phyloP scores from a whole-genome alignment of 2,888 invertebrate species.

The Muscina levida region DNA sequence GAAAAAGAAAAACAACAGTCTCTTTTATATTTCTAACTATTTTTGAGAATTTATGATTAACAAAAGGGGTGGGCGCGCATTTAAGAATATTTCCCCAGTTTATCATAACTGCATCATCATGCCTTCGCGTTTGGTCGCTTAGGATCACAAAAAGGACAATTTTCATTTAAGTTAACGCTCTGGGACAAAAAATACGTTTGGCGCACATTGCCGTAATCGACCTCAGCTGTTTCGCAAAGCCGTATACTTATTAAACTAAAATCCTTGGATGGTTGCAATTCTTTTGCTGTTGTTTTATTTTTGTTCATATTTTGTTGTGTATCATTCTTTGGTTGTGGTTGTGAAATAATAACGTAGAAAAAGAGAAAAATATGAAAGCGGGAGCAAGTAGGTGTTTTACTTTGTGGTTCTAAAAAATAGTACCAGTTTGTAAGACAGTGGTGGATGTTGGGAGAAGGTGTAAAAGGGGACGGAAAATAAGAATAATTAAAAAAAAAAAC shows the following conservation, averaged over 20 bases:
- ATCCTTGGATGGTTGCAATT: slow-evolving; percentile 69
- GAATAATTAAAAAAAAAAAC: neutral
- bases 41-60: slow-evolving; percentile 1
- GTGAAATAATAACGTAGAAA: slow-evolving; percentile 51
- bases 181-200: slow-evolving; percentile 29
- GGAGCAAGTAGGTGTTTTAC: slow-evolving; percentile 51
- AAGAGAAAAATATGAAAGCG: slow-evolving; percentile 10
- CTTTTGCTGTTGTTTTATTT: slow-evolving; percentile 27
- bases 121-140: slow-evolving; percentile 3
- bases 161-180: slow-evolving; percentile 55
- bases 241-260: slow-evolving; percentile 76
- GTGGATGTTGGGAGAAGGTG: too few species aligned
- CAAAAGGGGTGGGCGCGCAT: slow-evolving; percentile 3
- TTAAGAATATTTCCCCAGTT: slow-evolving; percentile 55
- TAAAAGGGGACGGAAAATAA: neutral
- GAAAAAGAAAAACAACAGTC: neutral
- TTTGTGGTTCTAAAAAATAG: slow-evolving; percentile 33
- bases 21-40: neutral
- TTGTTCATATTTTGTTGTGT: slow-evolving; percentile 47
- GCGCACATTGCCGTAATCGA: slow-evolving; percentile 52
- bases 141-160: slow-evolving; percentile 45
- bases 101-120: slow-evolving; percentile 50
- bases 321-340: slow-evolving; percentile 50
- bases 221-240: slow-evolving; percentile 72
- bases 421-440: neutral